Percentiles rank a stretch among this genome's conserved stretches.
These are phyloP conservation scores for Coreoperca whiteheadi DNA, from an alignment of 2,113 vertebrate species.

Conservation along the genomic window DNA sequence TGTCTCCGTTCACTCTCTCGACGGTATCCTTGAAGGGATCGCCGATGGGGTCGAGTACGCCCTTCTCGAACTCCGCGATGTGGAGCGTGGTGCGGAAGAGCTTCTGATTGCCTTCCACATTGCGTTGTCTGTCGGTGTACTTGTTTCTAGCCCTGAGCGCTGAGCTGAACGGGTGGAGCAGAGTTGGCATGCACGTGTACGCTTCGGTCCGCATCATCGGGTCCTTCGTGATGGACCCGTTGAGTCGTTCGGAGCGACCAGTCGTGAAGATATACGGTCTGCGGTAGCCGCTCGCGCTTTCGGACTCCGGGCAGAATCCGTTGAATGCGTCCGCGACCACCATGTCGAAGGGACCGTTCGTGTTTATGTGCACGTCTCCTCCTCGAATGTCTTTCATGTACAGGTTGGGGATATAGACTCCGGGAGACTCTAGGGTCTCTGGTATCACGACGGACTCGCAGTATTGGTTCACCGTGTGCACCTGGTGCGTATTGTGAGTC, in stretches of 20 bases:
- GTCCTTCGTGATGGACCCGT: background rate
- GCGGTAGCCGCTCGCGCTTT: background rate
- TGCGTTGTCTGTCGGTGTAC: background rate
- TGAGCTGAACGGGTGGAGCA: background rate
- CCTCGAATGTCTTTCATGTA: slow-evolving; percentile 2
- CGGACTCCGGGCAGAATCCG: background rate
- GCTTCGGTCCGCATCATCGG: background rate
- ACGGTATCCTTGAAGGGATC: background rate
- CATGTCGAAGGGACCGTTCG: background rate
- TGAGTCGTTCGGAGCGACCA: background rate
- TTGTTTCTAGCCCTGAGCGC: too few relatives aligned
- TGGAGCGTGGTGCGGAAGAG: background rate
- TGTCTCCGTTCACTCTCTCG: background rate
- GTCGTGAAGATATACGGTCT: background rate
- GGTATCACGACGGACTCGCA: slow-evolving; percentile 22
- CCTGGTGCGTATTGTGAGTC: slow-evolving; percentile 13
- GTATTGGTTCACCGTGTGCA: slow-evolving; percentile 10
- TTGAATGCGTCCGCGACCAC: background rate
- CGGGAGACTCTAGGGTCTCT: background rate
- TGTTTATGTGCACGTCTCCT: background rate
- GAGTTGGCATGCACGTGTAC: slow-evolving; percentile 1
- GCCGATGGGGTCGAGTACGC: background rate
- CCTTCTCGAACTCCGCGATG: background rate
- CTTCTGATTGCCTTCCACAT: background rate
- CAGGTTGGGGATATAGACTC: slow-evolving; percentile 4